A percentile compares a stretch with the other conserved stretches of the same genome.
These are phyloP conservation scores for Delia radicum DNA, from an alignment of 1,140 invertebrate species.

Conservation along the genomic window DNA sequence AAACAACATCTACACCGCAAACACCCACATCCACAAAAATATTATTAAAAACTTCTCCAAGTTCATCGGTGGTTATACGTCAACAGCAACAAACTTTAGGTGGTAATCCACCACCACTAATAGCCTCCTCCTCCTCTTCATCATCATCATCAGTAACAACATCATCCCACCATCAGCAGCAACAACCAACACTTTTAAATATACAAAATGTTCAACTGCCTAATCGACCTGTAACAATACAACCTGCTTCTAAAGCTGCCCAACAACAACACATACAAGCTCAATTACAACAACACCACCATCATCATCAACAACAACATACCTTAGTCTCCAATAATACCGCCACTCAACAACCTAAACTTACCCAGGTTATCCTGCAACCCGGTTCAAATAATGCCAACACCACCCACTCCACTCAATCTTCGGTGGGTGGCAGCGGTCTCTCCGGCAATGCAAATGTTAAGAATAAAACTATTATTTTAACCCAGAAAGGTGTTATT, in stretches of 20 bases:
- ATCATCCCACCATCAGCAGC: conserved; percentile 25
- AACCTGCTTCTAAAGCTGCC: conserved; percentile 52
- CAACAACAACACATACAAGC: conserved; percentile 52
- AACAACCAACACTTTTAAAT: conserved; percentile 42
- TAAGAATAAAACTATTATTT: conserved; percentile 53
- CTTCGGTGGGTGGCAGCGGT: background rate
- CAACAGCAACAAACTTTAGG: conserved; percentile 37
- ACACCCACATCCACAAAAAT: conserved; percentile 47
- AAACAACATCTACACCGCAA: conserved; percentile 32
- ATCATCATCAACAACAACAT: conserved; percentile 42
- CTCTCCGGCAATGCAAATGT: conserved; percentile 27
- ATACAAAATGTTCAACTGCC: conserved; percentile 54
- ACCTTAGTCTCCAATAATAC: conserved; percentile 53
- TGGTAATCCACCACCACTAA: conserved; percentile 46
- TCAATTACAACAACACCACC: conserved; percentile 52
- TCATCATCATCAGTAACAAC: conserved; percentile 35
- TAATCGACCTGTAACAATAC: conserved; percentile 51
- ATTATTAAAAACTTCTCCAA: conserved; percentile 43
- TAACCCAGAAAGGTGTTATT: conserved; percentile 53
- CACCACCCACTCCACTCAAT: conserved; percentile 28
- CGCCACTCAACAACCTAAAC: conserved; percentile 50
- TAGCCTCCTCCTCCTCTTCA: conserved; percentile 45
- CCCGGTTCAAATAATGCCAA: conserved; percentile 29
- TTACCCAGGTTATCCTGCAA: conserved; percentile 50
- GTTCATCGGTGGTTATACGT: conserved; percentile 39